Conservation (phyloP, 2,113 vertebrate genomes). For the Colinus virginianus region DNA sequence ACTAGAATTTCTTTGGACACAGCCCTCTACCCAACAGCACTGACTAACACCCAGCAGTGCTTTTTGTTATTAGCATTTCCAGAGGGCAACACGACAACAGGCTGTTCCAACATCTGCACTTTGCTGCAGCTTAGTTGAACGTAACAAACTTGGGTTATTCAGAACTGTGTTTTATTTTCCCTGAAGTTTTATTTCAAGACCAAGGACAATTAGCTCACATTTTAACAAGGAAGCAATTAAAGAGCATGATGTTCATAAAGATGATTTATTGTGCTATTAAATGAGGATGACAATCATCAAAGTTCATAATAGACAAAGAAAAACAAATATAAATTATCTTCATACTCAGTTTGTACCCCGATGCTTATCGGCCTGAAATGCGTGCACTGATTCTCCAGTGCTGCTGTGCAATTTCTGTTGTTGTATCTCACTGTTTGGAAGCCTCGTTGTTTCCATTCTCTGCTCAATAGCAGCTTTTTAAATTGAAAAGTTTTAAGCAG, state of each 20-base stretch:
- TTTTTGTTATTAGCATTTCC: not conserved
- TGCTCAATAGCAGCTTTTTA: not conserved
- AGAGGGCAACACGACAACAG: not conserved
- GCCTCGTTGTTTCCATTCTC: not conserved
- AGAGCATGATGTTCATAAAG: conserved; percentile 72
- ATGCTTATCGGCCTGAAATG: conserved; percentile 44
- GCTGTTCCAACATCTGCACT: conserved; percentile 22
- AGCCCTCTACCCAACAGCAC: not conserved
- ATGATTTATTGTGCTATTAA: conserved; percentile 80
- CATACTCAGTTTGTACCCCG: conserved; percentile 14
- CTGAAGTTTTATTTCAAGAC: conserved; percentile 65
- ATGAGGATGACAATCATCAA: conserved; percentile 77
- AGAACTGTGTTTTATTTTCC: conserved; percentile 64
- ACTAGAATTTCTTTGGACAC: not conserved
- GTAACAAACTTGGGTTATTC: not conserved
- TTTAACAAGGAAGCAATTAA: conserved; percentile 80
- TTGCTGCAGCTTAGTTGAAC: not conserved
- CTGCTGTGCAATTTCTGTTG: conserved; percentile 50
- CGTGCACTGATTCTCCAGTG: conserved; percentile 36
- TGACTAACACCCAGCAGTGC: rapidly evolving
- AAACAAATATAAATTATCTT: conserved; percentile 75
- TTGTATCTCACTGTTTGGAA: not conserved
- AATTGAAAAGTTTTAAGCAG: not conserved
- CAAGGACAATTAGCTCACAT: conserved; percentile 76
- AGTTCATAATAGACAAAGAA: conserved; percentile 71